These are phyloP conservation scores for Luffia ferchaultella DNA, from an alignment of 2,888 invertebrate species.

Conservation along the genomic window DNA sequence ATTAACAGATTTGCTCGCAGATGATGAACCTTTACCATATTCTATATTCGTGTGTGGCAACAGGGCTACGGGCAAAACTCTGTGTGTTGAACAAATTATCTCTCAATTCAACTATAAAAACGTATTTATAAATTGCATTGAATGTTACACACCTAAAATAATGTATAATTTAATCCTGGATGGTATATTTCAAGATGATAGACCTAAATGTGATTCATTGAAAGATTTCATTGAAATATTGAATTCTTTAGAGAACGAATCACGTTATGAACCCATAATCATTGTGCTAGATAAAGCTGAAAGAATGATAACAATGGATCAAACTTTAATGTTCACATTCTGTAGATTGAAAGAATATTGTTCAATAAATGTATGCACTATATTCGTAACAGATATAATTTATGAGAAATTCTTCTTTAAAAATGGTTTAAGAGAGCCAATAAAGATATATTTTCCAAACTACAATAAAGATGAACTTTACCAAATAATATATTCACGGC, in stretches of 20 bases:
- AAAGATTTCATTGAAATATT: conserved; percentile 70
- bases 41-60: conserved; percentile 84
- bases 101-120: conserved; percentile 63
- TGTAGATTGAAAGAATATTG: conserved; percentile 78
- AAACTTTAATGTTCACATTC: conserved; percentile 76
- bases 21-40: conserved; percentile 70
- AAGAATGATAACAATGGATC: conserved; percentile 77
- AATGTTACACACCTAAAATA: conserved; percentile 80
- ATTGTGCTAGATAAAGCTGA: conserved; percentile 85
- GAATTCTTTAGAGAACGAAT: conserved; percentile 29
- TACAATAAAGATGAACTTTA: conserved; percentile 77
- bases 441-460: conserved; percentile 80
- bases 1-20: conserved; percentile 58
- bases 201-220: conserved; percentile 74
- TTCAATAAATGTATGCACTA: conserved; percentile 73
- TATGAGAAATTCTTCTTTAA: conserved; percentile 83
- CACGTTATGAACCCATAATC: conserved; percentile 55
- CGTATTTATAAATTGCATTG: conserved; percentile 79
- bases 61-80: conserved; percentile 85
- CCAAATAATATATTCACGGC: conserved; percentile 47
- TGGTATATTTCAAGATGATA: conserved; percentile 27
- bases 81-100: conserved; percentile 70
- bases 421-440: conserved; percentile 74
- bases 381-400: conserved; percentile 79
- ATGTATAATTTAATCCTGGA: conserved; percentile 79